These are phyloP conservation scores for Cephalotes varians DNA, from an alignment of 2,888 invertebrate genomes.

Conservation along the genomic window DNA sequence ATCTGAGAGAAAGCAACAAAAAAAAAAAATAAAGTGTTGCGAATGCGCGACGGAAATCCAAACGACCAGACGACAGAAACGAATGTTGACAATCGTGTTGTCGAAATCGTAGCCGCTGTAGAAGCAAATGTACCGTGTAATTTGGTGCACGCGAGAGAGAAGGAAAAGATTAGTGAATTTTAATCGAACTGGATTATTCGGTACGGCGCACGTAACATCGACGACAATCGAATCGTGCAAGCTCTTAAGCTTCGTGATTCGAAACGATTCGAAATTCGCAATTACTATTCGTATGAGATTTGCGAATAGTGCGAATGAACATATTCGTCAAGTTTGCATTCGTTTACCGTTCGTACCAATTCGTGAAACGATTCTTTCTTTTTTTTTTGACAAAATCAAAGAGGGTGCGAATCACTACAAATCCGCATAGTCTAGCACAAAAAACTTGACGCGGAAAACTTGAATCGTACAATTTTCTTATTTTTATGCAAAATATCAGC, in stretches of 20 bases:
- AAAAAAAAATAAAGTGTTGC: neutral
- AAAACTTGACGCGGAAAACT: too few relatives aligned
- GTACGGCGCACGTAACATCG: neutral
- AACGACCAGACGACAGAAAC: neutral
- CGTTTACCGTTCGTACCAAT: neutral
- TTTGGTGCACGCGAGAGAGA: neutral
- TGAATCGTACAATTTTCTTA: neutral
- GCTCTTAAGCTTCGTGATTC: neutral
- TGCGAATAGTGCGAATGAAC: neutral
- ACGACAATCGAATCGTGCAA: neutral
- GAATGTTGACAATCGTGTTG: neutral
- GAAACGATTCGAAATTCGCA: neutral
- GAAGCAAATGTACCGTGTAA: neutral
- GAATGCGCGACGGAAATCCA: neutral
- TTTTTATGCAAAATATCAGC: constrained; percentile 19
- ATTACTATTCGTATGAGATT: too few relatives aligned
- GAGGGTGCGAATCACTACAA: too few relatives aligned
- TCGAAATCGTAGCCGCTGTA: neutral
- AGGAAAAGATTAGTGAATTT: neutral
- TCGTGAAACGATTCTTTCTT: too few relatives aligned
- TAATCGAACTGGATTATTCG: constrained; percentile 17
- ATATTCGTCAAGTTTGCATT: neutral
- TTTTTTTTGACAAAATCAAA: neutral
- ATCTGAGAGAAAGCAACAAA: neutral
- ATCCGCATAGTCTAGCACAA: neutral